These are phyloP conservation scores for Gastrophysa polygoni DNA, from an alignment of 2,888 invertebrate species.

Conservation along the genomic window DNA sequence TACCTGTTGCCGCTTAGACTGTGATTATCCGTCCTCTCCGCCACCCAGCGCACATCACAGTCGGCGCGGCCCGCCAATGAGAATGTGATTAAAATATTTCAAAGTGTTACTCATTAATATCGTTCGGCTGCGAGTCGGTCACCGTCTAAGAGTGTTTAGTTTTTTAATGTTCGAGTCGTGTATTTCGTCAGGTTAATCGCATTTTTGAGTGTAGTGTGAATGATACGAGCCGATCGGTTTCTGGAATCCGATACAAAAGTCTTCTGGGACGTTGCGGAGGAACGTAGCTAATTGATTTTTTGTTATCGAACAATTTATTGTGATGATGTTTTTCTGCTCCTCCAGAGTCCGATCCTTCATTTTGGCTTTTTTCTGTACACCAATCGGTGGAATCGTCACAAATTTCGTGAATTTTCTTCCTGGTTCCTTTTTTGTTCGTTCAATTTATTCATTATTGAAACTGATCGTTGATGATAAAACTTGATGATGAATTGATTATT, in stretches of 20 bases:
- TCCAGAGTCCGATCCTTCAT: no score
- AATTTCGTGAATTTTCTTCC: no score
- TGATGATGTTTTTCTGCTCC: no score
- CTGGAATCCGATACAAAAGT: constrained; percentile 43
- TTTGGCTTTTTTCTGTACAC: no score
- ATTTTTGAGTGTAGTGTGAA: constrained; percentile 50
- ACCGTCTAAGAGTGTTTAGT: constrained; percentile 46
- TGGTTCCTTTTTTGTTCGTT: no score
- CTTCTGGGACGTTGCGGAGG: constrained; percentile 47
- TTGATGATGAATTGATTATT: no score
- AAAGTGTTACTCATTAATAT: constrained; percentile 48
- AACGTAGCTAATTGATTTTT: constrained; percentile 37
- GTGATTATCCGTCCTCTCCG: constrained; percentile 38
- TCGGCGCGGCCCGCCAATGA: constrained; percentile 47
- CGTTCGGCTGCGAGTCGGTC: constrained; percentile 38
- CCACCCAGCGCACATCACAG: constrained; percentile 39
- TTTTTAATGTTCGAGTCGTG: constrained; percentile 39
- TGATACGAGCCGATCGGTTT: constrained; percentile 43
- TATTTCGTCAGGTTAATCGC: constrained; percentile 49
- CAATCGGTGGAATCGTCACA: no score
- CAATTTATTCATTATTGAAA: no score
- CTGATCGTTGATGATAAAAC: no score
- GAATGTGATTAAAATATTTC: constrained; percentile 55
- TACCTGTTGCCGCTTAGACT: constrained; percentile 56
- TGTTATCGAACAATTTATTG: constrained; percentile 12